Conservation (phyloP, 2,797 vertebrate genomes). For the Momotus momota region DNA sequence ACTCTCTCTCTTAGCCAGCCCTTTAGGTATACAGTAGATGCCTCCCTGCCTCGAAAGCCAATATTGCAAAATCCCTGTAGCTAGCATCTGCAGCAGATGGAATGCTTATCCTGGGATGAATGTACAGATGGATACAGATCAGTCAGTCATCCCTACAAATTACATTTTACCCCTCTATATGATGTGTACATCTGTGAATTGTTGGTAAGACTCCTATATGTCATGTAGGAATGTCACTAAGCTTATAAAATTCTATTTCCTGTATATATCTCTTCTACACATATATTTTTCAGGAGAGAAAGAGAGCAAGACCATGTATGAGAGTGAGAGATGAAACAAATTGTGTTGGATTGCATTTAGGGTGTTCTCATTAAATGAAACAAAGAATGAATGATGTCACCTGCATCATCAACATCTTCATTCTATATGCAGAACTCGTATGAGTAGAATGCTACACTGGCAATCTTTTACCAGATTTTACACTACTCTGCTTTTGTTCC, state of each 20-base stretch:
- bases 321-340: not conserved
- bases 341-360: not conserved
- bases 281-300: not conserved
- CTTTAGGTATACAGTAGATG: conserved; percentile 17
- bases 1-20: not conserved
- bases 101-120: conserved; percentile 19
- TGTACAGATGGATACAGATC: conserved; percentile 43
- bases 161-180: conserved; percentile 33
- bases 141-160: conserved; percentile 49
- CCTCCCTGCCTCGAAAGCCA: not conserved
- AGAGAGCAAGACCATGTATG: fast-evolving
- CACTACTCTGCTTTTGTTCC: not conserved
- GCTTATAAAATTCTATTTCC: not conserved
- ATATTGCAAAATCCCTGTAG: conserved; percentile 12
- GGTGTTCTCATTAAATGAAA: not conserved
- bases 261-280: not conserved
- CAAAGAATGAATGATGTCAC: not conserved
- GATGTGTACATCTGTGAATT: conserved; percentile 18
- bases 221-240: not conserved
- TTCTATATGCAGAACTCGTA: not conserved
- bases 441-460: not conserved
- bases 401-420: not conserved
- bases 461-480: not conserved
- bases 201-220: not conserved
- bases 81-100: conserved; percentile 66